Percentiles rank a stretch among this genome's conserved stretches.
phyloP scores from a whole-genome alignment of 1,140 invertebrate species.

The Lamellibrachia luymesi region DNA sequence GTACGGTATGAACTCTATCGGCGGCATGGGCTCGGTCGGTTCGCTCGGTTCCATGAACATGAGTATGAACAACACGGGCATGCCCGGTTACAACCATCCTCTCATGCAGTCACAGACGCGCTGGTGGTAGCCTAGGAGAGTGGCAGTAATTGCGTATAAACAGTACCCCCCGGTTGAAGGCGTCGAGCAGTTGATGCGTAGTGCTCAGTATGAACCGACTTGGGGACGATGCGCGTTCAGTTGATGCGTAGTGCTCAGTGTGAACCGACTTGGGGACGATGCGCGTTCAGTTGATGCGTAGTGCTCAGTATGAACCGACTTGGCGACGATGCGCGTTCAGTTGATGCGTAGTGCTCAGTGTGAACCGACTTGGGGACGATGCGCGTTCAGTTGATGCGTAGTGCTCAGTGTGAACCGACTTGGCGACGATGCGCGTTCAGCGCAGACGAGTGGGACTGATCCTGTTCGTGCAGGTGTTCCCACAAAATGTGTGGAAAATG shows the following conservation, averaged over 20 bases:
- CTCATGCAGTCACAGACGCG: slow-evolving; percentile 8
- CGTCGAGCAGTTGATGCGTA: neutral
- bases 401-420: too few relatives aligned
- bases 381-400: too few relatives aligned
- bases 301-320: neutral
- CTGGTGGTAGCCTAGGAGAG: neutral
- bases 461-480: neutral
- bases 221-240: neutral
- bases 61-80: slow-evolving; percentile 6
- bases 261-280: neutral
- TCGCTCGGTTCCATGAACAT: slow-evolving; percentile 8
- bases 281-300: neutral
- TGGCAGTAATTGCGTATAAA: neutral
- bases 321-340: neutral
- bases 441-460: neutral
- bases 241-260: neutral
- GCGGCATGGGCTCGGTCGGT: neutral
- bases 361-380: neutral
- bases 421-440: neutral
- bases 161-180: neutral
- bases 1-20: neutral
- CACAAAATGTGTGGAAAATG: neutral
- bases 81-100: slow-evolving; percentile 6
- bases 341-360: neutral
- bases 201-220: neutral